phyloP scores from a whole-genome alignment of 2,113 vertebrate species.

The Lycaon pictus region DNA sequence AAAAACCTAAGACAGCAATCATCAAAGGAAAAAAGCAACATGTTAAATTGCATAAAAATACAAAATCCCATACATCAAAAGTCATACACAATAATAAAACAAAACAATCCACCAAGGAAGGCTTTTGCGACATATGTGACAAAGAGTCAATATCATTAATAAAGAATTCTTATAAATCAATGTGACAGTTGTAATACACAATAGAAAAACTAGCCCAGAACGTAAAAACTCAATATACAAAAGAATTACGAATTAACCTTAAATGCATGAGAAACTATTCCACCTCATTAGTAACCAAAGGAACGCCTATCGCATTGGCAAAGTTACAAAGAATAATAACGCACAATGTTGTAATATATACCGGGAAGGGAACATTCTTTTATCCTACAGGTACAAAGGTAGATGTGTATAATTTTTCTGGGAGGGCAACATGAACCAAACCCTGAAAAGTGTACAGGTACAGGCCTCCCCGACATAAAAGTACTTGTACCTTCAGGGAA shows the following conservation, averaged over 20 bases:
- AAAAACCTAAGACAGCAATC: background rate
- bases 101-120: background rate
- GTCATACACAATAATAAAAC: conserved; percentile 6
- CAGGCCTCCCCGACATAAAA: background rate
- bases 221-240: conserved; percentile 7
- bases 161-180: conserved; percentile 48
- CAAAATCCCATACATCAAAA: background rate
- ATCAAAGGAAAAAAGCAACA: background rate
- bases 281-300: conserved; percentile 34
- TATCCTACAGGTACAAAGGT: background rate
- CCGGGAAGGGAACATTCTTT: background rate
- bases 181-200: background rate
- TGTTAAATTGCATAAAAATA: background rate
- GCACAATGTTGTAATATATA: background rate
- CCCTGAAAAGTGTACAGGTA: background rate
- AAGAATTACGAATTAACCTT: conserved; percentile 57
- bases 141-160: conserved; percentile 15
- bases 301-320: conserved; percentile 15
- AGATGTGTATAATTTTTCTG: background rate
- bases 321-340: conserved; percentile 21
- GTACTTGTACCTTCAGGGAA: background rate
- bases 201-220: conserved; percentile 42
- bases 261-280: conserved; percentile 34
- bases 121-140: background rate
- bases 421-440: conserved; percentile 19